Percentiles rank a stretch among this genome's conserved stretches.
These are phyloP conservation scores for Zaprionus nigranus DNA, from an alignment of 1,140 invertebrate genomes.

Conservation along the genomic window DNA sequence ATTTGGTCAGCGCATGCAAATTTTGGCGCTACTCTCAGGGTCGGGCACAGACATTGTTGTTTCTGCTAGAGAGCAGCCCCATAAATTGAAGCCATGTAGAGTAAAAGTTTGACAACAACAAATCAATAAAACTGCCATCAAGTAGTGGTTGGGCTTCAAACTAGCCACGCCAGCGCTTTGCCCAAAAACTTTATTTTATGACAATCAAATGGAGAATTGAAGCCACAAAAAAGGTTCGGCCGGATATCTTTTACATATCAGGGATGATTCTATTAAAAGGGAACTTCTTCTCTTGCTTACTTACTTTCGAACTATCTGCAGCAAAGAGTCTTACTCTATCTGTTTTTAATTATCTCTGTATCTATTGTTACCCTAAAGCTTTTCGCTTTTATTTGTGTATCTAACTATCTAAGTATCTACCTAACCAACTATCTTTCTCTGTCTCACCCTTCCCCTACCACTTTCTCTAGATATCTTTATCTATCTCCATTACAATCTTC, in stretches of 20 bases:
- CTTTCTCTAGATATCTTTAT: background rate
- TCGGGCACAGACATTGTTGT: constrained; percentile 32
- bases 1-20: constrained; percentile 68
- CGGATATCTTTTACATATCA: constrained; percentile 2
- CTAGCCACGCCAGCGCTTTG: constrained; percentile 43
- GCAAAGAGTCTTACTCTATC: background rate
- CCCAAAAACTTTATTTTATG: constrained; percentile 30
- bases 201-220: constrained; percentile 33
- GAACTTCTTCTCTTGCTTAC: background rate
- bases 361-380: background rate
- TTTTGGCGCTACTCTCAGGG: constrained; percentile 73
- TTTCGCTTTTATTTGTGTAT: background rate
- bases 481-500: too few species aligned
- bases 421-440: background rate
- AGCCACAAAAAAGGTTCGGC: constrained; percentile 17
- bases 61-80: constrained; percentile 38
- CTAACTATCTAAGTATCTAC: background rate
- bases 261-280: background rate
- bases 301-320: background rate
- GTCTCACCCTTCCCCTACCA: background rate
- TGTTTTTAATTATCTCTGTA: background rate
- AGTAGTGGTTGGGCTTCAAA: constrained; percentile 51
- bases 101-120: constrained; percentile 60
- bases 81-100: constrained; percentile 60
- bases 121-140: constrained; percentile 75